Conservation (phyloP, 2,797 vertebrate genomes). For the Siniperca undulata region DNA sequence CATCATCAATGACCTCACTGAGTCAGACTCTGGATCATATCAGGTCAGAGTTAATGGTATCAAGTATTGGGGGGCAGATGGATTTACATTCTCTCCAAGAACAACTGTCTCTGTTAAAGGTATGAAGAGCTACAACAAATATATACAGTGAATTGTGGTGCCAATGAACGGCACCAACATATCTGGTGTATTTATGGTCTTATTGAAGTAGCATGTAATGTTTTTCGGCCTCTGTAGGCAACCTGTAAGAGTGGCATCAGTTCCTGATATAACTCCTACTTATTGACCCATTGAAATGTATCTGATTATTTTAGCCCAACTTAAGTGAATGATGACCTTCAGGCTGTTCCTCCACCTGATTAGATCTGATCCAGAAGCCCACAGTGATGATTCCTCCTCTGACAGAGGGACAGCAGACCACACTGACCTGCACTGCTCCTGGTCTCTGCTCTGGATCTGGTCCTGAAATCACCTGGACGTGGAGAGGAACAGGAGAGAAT, state of each 20-base stretch:
- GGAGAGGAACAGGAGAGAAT: slow-evolving; percentile 1
- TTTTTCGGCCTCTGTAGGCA: background rate
- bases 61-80: rapidly evolving
- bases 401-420: slow-evolving; percentile 42
- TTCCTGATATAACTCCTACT: background rate
- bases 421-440: slow-evolving; percentile 70
- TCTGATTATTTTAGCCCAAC: background rate
- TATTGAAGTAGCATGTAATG: background rate
- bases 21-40: slow-evolving; percentile 66
- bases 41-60: slow-evolving; percentile 30
- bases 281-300: background rate
- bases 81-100: rapidly evolving
- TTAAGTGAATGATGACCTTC: background rate
- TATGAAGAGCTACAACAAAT: slow-evolving; percentile 16
- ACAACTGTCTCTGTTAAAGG: slow-evolving; percentile 44
- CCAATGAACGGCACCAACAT: background rate
- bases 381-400: slow-evolving; percentile 44
- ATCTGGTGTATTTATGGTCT: background rate
- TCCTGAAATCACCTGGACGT: slow-evolving; percentile 52
- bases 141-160: background rate
- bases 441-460: slow-evolving; percentile 45
- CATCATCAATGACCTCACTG: slow-evolving; percentile 51
- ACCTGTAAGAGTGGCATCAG: background rate
- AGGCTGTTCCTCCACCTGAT: background rate
- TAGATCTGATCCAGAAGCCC: slow-evolving; percentile 58